Percentiles rank a stretch among this genome's conserved stretches.
These are phyloP conservation scores for Lerema accius DNA, from an alignment of 1,140 invertebrate genomes.

Conservation along the genomic window DNA sequence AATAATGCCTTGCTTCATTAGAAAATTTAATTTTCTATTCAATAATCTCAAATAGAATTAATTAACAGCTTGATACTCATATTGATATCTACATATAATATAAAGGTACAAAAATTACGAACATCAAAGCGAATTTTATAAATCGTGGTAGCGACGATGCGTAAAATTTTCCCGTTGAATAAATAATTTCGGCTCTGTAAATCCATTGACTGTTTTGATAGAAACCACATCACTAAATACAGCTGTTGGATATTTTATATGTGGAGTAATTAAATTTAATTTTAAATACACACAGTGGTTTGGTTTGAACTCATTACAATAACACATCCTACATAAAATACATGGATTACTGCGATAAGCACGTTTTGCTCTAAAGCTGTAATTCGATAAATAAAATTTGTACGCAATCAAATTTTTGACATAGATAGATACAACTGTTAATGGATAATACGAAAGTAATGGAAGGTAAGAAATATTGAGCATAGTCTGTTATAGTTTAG, in stretches of 20 bases:
- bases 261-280: constrained; percentile 52
- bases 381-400: too few species aligned
- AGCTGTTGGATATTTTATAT: constrained; percentile 48
- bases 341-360: neutral
- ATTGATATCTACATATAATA: neutral
- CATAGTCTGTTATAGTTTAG: too few species aligned
- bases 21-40: too few species aligned
- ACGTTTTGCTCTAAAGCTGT: neutral
- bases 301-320: constrained; percentile 42
- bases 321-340: constrained; percentile 28
- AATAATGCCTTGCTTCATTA: too few species aligned
- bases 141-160: constrained; percentile 9
- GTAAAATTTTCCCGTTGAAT: constrained; percentile 32
- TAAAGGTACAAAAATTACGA: neutral
- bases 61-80: neutral
- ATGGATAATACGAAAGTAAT: too few species aligned
- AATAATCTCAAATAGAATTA: neutral
- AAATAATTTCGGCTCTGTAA: constrained; percentile 20
- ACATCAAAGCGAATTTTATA: constrained; percentile 24
- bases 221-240: constrained; percentile 56
- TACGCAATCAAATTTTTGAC: too few species aligned
- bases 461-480: too few species aligned
- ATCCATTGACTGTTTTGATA: constrained; percentile 43
- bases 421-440: too few species aligned
- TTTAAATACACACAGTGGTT: constrained; percentile 48